Evolutionary conservation across 1,140 invertebrate species (phyloP).

Genomic region (Akabosia matsudoensis): DNA sequence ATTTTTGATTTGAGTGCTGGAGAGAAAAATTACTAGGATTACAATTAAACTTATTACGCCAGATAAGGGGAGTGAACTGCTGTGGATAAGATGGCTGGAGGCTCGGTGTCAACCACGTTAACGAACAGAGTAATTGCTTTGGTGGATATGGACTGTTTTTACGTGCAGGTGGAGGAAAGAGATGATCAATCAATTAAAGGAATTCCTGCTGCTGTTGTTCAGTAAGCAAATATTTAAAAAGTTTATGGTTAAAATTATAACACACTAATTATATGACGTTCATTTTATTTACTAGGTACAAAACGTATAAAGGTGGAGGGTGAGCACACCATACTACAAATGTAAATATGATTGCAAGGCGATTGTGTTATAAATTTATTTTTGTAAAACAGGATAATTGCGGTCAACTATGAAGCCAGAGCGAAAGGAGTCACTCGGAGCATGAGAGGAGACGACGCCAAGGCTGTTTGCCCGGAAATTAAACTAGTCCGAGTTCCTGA

Average conservation of each 20-base stretch:
- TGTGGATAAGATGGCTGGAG: too few relatives aligned
- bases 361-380: slow-evolving; percentile 3
- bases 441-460: slow-evolving; percentile 89
- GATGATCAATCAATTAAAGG: slow-evolving; percentile 73
- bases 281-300: slow-evolving; percentile 59
- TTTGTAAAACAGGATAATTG: slow-evolving; percentile 74
- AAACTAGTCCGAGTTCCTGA: slow-evolving; percentile 78
- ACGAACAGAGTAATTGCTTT: slow-evolving; percentile 70
- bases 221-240: slow-evolving; percentile 51
- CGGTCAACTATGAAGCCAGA: slow-evolving; percentile 93
- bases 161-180: slow-evolving; percentile 92
- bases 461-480: slow-evolving; percentile 81
- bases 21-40: too few relatives aligned
- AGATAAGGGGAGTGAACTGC: too few relatives aligned
- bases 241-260: background rate
- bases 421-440: slow-evolving; percentile 80
- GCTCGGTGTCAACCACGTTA: background rate
- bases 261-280: background rate
- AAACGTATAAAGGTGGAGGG: slow-evolving; percentile 86
- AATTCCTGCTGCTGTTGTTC: slow-evolving; percentile 89
- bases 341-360: slow-evolving; percentile 13
- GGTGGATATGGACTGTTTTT: slow-evolving; percentile 99
- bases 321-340: slow-evolving; percentile 55
- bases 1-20: too few relatives aligned
- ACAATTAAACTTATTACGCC: too few relatives aligned